These are phyloP conservation scores for Propithecus deckenii DNA, from an alignment of 2,797 vertebrate genomes.

Conservation along the genomic window DNA sequence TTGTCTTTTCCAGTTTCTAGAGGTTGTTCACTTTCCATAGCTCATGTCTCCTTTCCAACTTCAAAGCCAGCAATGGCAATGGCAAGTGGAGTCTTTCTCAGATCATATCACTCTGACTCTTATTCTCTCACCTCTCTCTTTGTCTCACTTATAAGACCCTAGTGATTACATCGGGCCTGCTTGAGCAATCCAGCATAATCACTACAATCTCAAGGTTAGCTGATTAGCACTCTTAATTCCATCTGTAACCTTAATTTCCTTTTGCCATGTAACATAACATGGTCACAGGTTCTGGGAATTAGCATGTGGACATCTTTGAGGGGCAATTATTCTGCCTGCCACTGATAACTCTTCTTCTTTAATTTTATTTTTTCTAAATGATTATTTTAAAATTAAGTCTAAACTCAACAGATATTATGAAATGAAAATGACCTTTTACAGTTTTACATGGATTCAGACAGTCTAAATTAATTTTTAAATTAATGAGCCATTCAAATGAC, in stretches of 20 bases:
- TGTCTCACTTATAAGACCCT: background rate
- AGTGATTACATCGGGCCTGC: background rate
- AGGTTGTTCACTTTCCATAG: background rate
- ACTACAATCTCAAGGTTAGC: background rate
- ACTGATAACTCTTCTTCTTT: background rate
- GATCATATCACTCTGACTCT: background rate
- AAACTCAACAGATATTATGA: background rate
- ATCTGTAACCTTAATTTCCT: background rate
- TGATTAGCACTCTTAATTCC: background rate
- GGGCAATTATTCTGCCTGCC: background rate
- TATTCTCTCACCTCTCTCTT: background rate
- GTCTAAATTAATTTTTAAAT: background rate
- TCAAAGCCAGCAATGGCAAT: background rate
- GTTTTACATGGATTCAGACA: background rate
- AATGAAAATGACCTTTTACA: background rate
- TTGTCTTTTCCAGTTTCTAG: background rate
- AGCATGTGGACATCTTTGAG: background rate
- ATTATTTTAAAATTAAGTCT: slow-evolving; percentile 14
- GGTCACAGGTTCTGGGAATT: background rate
- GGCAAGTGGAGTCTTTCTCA: background rate
- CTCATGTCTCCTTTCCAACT: background rate
- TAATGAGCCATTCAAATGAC: background rate
- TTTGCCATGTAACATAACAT: background rate
- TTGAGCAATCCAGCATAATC: background rate
- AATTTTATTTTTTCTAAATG: background rate